These are phyloP conservation scores for Leptinotarsa rubiginosa DNA, from an alignment of 2,888 invertebrate genomes.

Conservation along the genomic window DNA sequence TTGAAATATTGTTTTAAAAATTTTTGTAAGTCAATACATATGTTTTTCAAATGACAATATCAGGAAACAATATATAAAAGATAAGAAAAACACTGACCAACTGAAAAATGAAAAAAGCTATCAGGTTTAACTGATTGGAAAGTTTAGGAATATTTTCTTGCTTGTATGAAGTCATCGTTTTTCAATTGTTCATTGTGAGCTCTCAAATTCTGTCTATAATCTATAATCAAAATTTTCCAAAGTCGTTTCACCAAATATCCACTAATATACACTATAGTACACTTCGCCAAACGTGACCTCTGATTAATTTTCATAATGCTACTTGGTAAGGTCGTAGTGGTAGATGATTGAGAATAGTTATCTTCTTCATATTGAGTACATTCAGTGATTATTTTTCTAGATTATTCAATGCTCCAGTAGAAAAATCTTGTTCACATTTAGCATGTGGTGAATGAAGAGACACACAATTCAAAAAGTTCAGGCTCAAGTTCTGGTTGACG, in stretches of 20 bases:
- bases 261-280: not conserved
- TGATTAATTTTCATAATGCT: too few relatives aligned
- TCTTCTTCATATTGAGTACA: too few relatives aligned
- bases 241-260: not conserved
- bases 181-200: not conserved
- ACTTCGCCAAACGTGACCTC: not conserved
- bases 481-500: too few relatives aligned
- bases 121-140: not conserved
- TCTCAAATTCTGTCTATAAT: not conserved
- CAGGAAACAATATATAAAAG: not conserved
- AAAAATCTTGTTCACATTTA: slow-evolving; percentile 20
- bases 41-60: too few relatives aligned
- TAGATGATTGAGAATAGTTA: too few relatives aligned
- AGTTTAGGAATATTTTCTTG: not conserved
- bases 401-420: slow-evolving; percentile 2
- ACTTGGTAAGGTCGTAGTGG: too few relatives aligned
- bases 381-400: not conserved
- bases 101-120: not conserved
- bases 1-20: too few relatives aligned
- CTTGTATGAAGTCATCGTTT: not conserved
- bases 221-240: not conserved
- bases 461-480: not conserved
- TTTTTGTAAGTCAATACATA: too few relatives aligned
- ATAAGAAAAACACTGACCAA: not conserved
- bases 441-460: slow-evolving; percentile 12